Base-by-base conservation (phyloP, 2,797 vertebrate species). In the Todus mexicanus region DNA sequence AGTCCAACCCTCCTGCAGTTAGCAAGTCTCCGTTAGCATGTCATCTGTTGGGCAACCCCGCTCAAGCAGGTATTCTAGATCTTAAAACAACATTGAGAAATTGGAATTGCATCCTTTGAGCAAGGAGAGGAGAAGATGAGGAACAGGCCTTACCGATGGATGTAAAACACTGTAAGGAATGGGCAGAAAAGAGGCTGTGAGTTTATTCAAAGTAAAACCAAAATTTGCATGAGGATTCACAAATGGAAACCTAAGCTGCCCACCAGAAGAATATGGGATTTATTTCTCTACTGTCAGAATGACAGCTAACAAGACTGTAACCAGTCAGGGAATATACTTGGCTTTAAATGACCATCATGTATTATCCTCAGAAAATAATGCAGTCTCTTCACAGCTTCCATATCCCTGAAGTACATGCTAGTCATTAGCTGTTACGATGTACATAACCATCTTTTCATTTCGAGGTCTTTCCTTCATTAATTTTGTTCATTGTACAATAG, bases 341-440 rank as follows among this genome's bases (percentile, higher is more conserved):
- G 40, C 78, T 96, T 93, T 72, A 88, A 93, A 82, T 93, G 80
- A 79, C 63, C 56, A 75, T 75, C 40, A 15, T 60, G 60, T 73
- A 53, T 87, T 78, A 57, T 59, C 57, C 42, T 66, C 75, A 74
- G 81, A 59, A 90, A 90, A 90, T 61, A 91, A 80, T 26, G 33
- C n/a, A n/a, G 54, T 84, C 64, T 94, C 47, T 37, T 66, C 77
- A 37, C 68, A 70, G 82, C 54, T 91, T 66, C 59, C 54, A 8
- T 70, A 40, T 84, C 56, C 51, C 91, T 82, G 12, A 92, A 94
- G 78, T 64, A 64, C 9, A 37, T 66, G 43, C 4, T 10, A 18
- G 40, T 86, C 76, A 60, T 90, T 88, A 75, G 73, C 82, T 90
- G 68, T 80, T 90, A n/a, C 0, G 26, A 23, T 56, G 47, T 84